Conservation (phyloP, 37 sponge, comb jelly and placozoan genomes). For the Crambe crambe region DNA sequence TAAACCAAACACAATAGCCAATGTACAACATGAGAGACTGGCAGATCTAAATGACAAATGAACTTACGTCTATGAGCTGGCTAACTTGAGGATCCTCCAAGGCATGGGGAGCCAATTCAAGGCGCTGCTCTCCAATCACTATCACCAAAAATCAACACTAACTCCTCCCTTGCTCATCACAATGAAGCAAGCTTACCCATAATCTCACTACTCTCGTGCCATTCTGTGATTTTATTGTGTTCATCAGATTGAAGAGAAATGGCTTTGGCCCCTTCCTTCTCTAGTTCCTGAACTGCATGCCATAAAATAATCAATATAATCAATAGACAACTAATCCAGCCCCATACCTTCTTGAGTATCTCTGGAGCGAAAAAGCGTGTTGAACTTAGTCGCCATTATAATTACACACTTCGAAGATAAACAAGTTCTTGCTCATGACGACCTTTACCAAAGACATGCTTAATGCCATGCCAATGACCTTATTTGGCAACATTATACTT, state of each 20-base stretch:
- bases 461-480: too few species aligned
- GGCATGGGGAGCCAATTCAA: conserved; percentile 67
- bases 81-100: conserved; percentile 76
- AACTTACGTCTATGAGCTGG: conserved; percentile 66
- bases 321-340: background rate
- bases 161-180: background rate
- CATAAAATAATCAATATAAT: background rate
- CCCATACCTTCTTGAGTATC: conserved; percentile 43
- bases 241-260: conserved; percentile 38
- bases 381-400: conserved; percentile 17
- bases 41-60: too few species aligned
- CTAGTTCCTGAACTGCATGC: conserved; percentile 53
- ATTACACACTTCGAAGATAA: too few species aligned
- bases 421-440: background rate
- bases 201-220: conserved; percentile 37
- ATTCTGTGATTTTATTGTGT: conserved; percentile 21
- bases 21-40: too few species aligned
- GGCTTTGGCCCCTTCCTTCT: conserved; percentile 59
- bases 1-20: conserved; percentile 30
- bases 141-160: background rate
- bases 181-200: conserved; percentile 38
- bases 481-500: too few species aligned
- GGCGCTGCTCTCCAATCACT: conserved; percentile 83
- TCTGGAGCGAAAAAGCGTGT: conserved; percentile 42
- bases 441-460: background rate